A percentile compares a stretch with the other conserved stretches of the same genome.
phyloP scores from a whole-genome alignment of 1,140 invertebrate genomes.

The Bombyx mandarina region DNA sequence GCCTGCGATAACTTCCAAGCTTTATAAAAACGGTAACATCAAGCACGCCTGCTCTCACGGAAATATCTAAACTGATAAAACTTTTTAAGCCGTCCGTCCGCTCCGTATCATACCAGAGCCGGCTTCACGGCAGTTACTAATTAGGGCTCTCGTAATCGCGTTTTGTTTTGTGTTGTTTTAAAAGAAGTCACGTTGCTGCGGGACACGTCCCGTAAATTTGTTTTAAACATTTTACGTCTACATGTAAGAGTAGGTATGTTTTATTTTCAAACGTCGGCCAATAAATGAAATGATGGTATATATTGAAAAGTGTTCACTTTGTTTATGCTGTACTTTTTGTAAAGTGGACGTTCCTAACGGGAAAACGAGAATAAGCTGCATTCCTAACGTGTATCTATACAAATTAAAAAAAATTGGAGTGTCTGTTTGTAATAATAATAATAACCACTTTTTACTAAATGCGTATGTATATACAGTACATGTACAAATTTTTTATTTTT shows the following conservation, averaged over 20 bases:
- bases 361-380: no score
- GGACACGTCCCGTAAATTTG: slow-evolving; percentile 17
- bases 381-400: no score
- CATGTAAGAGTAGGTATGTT: slow-evolving; percentile 38
- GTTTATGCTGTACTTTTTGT: no score
- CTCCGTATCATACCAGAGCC: slow-evolving; percentile 11
- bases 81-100: slow-evolving; percentile 15
- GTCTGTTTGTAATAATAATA: no score
- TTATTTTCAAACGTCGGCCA: slow-evolving; percentile 31
- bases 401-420: no score
- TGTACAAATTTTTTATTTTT: no score
- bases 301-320: no score
- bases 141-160: slow-evolving; percentile 21
- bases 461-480: no score
- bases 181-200: slow-evolving; percentile 22
- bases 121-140: slow-evolving; percentile 20
- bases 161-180: slow-evolving; percentile 27
- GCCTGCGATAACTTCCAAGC: neutral
- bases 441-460: no score
- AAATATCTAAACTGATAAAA: slow-evolving; percentile 15
- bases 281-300: no score
- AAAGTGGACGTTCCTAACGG: no score
- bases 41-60: neutral
- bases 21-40: neutral
- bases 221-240: slow-evolving; percentile 26